Base-by-base conservation (phyloP, 2,888 invertebrate genomes). In the Andrena praecox region DNA sequence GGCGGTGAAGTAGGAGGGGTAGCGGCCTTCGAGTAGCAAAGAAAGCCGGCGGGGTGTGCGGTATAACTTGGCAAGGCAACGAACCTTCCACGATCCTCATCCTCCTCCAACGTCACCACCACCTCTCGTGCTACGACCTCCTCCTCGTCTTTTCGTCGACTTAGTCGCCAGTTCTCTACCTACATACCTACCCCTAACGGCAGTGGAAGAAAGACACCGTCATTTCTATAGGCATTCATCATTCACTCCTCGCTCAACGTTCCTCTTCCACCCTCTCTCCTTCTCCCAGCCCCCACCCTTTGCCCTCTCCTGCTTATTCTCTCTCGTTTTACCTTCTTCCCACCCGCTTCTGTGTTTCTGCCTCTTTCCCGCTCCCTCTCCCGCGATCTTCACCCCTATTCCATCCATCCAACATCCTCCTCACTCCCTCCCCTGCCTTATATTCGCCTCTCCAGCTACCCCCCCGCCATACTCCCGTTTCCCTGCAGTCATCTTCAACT, bases 191-290 rank as follows among this genome's bases (percentile, higher is more conserved):
- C 56, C 56, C 56, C 56, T 56, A 56, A 68, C 60, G 72, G 62
- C 86, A 74, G 88, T 80, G 87, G 70, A 86, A 91, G 87, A 78
- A 88, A 90, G 91, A 92, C 84, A 82, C 79, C 81, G 63, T 73
- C 89, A 90, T 92, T 92, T 92, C 93, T 92, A 92, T 92, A 90
- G 91, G 89, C 89, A 92, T 92, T 92, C 91, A 90, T 91, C 91
- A 91, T 89, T 90, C 90, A 87, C 87, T 89, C 86, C 81, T 89
- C 87, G 80, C 87, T 90, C 88, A 88, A 85, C 83, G 77, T 75
- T 81, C 62, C 60, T 48, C 60, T 72, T 68, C 72, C 63, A 62
- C 77, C 54, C 48, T 24, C 64, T 63, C 67, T 52, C 27, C 24
- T 74, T 67, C 67, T 48, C 35, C 63, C 35, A 8, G 10, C 62